phyloP scores from a whole-genome alignment of 2,888 invertebrate genomes.

The Drosophila phalerata region DNA sequence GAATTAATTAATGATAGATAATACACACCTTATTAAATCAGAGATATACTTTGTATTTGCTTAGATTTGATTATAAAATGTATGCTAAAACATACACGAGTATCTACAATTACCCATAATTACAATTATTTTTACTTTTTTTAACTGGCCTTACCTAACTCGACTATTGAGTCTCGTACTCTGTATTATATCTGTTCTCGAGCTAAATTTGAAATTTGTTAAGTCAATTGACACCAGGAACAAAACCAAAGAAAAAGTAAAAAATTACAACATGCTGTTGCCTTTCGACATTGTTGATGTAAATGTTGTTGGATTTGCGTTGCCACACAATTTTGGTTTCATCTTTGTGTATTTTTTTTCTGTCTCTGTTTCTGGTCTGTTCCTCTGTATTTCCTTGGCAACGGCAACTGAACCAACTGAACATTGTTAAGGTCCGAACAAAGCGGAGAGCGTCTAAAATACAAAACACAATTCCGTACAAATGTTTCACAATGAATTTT shows the following conservation, averaged over 20 bases:
- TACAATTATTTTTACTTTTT: neutral
- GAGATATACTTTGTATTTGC: too few relatives aligned
- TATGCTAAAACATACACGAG: too few relatives aligned
- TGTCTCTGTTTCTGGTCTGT: slow-evolving; percentile 1
- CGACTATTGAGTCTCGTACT: neutral
- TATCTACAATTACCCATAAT: neutral
- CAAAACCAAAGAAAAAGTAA: slow-evolving; percentile 27
- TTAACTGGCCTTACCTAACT: neutral
- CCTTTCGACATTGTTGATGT: slow-evolving; percentile 38
- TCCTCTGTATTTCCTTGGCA: slow-evolving; percentile 17
- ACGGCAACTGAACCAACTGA: slow-evolving; percentile 1
- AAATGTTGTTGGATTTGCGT: slow-evolving; percentile 28
- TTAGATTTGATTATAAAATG: too few relatives aligned
- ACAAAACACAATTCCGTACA: slow-evolving; percentile 64
- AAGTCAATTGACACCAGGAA: slow-evolving; percentile 49
- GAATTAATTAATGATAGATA: too few relatives aligned
- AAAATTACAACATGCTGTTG: slow-evolving; percentile 52
- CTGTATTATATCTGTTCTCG: slow-evolving; percentile 4
- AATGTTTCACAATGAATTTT: slow-evolving; percentile 79
- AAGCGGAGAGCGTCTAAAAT: slow-evolving; percentile 45
- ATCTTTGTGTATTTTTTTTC: slow-evolving; percentile 9
- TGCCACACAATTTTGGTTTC: slow-evolving; percentile 67
- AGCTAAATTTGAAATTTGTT: slow-evolving; percentile 59
- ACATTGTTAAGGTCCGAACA: slow-evolving; percentile 47
- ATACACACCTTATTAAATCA: too few relatives aligned